Conservation (phyloP, 1,140 invertebrate genomes). For the Calosoma granatense region DNA sequence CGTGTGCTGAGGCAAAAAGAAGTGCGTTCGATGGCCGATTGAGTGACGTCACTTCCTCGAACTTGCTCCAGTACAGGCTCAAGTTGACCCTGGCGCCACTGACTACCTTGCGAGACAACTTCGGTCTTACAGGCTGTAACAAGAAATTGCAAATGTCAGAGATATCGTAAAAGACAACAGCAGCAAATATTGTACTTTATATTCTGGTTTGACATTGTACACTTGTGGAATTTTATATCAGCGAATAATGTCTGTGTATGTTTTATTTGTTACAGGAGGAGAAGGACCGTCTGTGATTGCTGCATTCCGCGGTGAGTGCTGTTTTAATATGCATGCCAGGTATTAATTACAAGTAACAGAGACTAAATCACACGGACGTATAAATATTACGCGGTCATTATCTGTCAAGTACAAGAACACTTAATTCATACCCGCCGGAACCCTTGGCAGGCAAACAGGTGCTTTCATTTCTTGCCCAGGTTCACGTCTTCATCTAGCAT, state of each 20-base stretch:
- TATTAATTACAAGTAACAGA: conserved; percentile 11
- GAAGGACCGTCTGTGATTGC: no score
- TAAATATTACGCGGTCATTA: background rate
- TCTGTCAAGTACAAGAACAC: background rate
- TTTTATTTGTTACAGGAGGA: no score
- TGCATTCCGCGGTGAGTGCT: background rate
- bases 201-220: no score
- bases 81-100: conserved; percentile 42
- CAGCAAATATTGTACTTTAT: no score
- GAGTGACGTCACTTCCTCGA: conserved; percentile 41
- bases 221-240: no score
- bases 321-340: conserved; percentile 12
- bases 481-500: background rate
- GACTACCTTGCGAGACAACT: conserved; percentile 39
- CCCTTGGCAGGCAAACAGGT: background rate
- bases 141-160: no score
- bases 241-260: no score
- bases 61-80: conserved; percentile 46
- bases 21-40: conserved; percentile 32
- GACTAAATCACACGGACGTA: background rate
- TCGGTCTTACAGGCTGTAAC: conserved; percentile 39
- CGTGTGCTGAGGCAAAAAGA: conserved; percentile 33
- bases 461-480: background rate
- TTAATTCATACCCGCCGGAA: background rate
- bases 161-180: no score